Evolutionary conservation across 2,888 invertebrate genomes (phyloP).

Genomic region (Bombylius discolor): DNA sequence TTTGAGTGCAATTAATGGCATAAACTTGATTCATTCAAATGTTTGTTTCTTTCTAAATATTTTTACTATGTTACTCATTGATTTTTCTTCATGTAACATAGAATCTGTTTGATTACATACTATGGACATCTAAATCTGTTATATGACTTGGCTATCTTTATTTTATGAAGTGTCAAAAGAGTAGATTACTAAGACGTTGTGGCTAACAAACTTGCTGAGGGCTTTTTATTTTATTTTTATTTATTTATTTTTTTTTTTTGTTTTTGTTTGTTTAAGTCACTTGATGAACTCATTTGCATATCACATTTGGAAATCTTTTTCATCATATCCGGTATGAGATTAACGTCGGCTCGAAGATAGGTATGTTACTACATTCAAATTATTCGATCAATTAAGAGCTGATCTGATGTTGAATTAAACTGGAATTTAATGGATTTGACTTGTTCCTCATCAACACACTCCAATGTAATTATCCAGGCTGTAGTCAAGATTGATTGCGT

Average conservation of each 20-base stretch:
- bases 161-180: neutral
- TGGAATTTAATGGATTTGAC: neutral
- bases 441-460: neutral
- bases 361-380: neutral
- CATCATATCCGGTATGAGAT: constrained; percentile 5
- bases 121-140: too few relatives aligned
- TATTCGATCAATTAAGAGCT: constrained; percentile 3
- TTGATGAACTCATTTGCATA: constrained; percentile 7
- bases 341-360: neutral
- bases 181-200: neutral
- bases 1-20: too few relatives aligned
- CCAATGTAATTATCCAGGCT: neutral
- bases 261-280: neutral
- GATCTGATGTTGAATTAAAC: neutral
- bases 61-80: too few relatives aligned
- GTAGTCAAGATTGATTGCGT: neutral
- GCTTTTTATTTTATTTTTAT: neutral
- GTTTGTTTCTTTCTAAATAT: too few relatives aligned
- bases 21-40: too few relatives aligned
- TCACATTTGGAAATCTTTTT: constrained; percentile 5
- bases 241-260: neutral
- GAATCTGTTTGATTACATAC: too few relatives aligned
- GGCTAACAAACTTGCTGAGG: neutral
- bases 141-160: neutral
- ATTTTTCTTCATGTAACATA: too few relatives aligned